phyloP scores from a whole-genome alignment of 2,113 vertebrate species.

The Pachycephala philippinensis region DNA sequence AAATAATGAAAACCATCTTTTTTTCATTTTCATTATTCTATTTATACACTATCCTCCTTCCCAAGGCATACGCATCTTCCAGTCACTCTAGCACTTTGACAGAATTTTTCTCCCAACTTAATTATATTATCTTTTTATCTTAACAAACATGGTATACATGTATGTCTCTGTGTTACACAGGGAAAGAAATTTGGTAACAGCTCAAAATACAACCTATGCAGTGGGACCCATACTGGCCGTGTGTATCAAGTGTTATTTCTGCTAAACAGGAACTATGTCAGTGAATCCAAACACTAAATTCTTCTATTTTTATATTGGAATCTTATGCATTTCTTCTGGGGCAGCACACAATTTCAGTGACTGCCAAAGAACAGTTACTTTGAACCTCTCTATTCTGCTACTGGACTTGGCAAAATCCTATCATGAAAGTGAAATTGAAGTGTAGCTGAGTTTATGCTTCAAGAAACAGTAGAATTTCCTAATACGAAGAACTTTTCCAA shows the following conservation, averaged over 20 bases:
- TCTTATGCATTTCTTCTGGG: not conserved
- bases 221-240: not conserved
- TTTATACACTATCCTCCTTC: not conserved
- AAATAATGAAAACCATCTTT: not conserved
- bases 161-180: not conserved
- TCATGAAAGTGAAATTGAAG: not conserved
- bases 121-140: not conserved
- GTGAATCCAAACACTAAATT: not conserved
- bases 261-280: not conserved
- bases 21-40: not conserved
- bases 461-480: not conserved
- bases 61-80: not conserved
- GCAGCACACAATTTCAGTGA: not conserved
- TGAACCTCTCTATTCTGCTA: not conserved
- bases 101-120: not conserved
- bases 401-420: not conserved
- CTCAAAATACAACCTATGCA: not conserved
- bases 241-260: not conserved
- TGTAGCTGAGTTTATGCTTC: not conserved
- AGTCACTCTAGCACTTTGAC: not conserved
- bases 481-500: not conserved
- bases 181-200: not conserved
- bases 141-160: not conserved
- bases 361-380: not conserved
- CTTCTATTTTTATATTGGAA: not conserved